A percentile compares a stretch with the other conserved stretches of the same genome.
phyloP scores from a whole-genome alignment of 2,797 vertebrate genomes.

The Rousettus madagascariensis region DNA sequence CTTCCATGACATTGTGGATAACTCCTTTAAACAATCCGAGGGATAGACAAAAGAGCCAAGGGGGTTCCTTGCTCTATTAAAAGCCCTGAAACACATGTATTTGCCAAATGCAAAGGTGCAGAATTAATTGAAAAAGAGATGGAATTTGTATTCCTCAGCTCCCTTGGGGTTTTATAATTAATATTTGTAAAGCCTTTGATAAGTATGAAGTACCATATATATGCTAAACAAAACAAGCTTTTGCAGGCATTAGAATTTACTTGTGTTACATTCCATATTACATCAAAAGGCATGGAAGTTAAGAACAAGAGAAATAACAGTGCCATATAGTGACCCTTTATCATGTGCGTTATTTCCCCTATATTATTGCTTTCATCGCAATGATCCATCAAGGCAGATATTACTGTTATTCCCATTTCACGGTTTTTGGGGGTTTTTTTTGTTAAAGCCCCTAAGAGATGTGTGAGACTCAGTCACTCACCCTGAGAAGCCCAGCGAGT shows the following conservation, averaged over 20 bases:
- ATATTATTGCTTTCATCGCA: background rate
- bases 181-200: slow-evolving; percentile 71
- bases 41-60: slow-evolving; percentile 76
- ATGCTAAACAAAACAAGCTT: slow-evolving; percentile 56
- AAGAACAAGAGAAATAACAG: background rate
- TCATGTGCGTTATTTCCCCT: background rate
- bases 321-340: background rate
- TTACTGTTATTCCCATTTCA: background rate
- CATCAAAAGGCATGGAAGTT: background rate
- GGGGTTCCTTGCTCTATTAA: slow-evolving; percentile 74
- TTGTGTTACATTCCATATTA: background rate
- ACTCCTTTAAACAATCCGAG: slow-evolving; percentile 72
- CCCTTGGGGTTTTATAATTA: slow-evolving; percentile 69
- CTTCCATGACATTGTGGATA: background rate
- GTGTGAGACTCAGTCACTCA: background rate
- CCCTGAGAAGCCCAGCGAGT: background rate
- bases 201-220: slow-evolving; percentile 38
- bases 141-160: slow-evolving; percentile 60
- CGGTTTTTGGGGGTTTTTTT: background rate
- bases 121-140: slow-evolving; percentile 79
- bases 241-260: background rate
- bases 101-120: slow-evolving; percentile 72
- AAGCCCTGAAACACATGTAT: slow-evolving; percentile 65
- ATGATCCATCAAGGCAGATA: background rate
- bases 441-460: background rate